A percentile compares a stretch with the other conserved stretches of the same genome.
phyloP scores from a whole-genome alignment of 1,140 invertebrate species.

The Littorina saxatilis region DNA sequence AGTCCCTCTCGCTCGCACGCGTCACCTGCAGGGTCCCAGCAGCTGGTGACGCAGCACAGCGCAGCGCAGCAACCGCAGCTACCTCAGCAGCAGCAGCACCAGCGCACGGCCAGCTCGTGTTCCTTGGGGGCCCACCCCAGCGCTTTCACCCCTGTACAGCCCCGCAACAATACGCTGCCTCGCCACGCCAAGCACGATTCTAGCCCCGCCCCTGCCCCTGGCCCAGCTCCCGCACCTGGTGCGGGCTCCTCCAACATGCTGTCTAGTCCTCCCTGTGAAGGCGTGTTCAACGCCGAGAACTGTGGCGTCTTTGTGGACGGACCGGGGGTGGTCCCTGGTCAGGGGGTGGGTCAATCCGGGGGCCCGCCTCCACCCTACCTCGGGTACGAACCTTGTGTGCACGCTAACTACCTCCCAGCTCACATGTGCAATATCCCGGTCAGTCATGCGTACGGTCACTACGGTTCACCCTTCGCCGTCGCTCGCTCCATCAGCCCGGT shows the following conservation, averaged over 20 bases:
- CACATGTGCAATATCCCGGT: slow-evolving; percentile 44
- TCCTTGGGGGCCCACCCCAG: slow-evolving; percentile 63
- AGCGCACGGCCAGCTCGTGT: slow-evolving; percentile 62
- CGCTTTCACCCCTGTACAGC: slow-evolving; percentile 68
- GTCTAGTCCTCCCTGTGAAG: slow-evolving; percentile 24
- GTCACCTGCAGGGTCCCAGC: slow-evolving; percentile 37
- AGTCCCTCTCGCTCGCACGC: slow-evolving; percentile 37
- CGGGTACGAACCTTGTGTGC: slow-evolving; percentile 25
- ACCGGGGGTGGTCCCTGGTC: slow-evolving; percentile 11
- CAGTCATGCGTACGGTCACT: slow-evolving; percentile 37
- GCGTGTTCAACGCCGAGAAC: slow-evolving; percentile 6
- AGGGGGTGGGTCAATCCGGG: neutral
- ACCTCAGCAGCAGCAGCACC: slow-evolving; percentile 57
- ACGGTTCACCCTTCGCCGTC: slow-evolving; percentile 23
- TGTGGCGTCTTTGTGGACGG: slow-evolving; percentile 35
- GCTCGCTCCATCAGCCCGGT: slow-evolving; percentile 46
- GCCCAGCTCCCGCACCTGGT: no score
- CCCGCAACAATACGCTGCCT: slow-evolving; percentile 64
- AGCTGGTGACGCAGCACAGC: slow-evolving; percentile 51
- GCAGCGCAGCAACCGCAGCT: slow-evolving; percentile 50
- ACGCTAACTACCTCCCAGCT: slow-evolving; percentile 25
- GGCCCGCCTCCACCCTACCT: slow-evolving; percentile 16
- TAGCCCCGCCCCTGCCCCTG: neutral
- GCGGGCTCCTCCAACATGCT: slow-evolving; percentile 40
- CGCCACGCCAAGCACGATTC: slow-evolving; percentile 43